A percentile compares a stretch with the other conserved stretches of the same genome.
These are phyloP conservation scores for Hylaeus volcanicus DNA, from an alignment of 1,140 invertebrate species.

Conservation along the genomic window DNA sequence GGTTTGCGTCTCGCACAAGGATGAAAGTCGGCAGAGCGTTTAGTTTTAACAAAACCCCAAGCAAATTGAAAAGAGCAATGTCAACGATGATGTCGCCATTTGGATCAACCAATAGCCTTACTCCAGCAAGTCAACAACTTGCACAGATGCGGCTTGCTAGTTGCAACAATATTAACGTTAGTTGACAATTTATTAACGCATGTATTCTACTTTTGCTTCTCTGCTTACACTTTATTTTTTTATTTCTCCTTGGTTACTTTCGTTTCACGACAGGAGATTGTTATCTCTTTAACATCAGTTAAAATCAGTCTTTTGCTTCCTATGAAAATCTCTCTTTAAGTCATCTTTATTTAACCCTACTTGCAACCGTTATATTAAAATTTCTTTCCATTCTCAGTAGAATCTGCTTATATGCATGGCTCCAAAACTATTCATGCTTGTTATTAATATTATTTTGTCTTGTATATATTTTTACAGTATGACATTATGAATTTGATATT, in stretches of 20 bases:
- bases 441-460: neutral
- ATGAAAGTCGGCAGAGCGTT: constrained; percentile 95
- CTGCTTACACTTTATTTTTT: constrained; percentile 17
- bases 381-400: neutral
- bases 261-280: constrained; percentile 51
- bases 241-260: constrained; percentile 36
- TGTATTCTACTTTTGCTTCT: constrained; percentile 8
- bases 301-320: neutral
- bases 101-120: constrained; percentile 88
- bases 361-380: neutral
- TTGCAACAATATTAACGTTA: constrained; percentile 91
- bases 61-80: constrained; percentile 94
- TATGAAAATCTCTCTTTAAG: constrained; percentile 9
- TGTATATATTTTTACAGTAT: constrained; percentile 4
- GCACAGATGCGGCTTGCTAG: constrained; percentile 91
- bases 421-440: neutral
- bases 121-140: constrained; percentile 85
- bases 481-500: constrained; percentile 23
- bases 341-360: neutral
- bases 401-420: constrained; percentile 10
- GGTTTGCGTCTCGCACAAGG: constrained; percentile 90
- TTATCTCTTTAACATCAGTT: constrained; percentile 20
- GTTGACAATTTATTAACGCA: constrained; percentile 74
- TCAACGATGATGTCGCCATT: constrained; percentile 97
- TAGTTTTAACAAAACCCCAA: constrained; percentile 96